Conservation (phyloP, 1,140 invertebrate species). For the Aphis gossypii region DNA sequence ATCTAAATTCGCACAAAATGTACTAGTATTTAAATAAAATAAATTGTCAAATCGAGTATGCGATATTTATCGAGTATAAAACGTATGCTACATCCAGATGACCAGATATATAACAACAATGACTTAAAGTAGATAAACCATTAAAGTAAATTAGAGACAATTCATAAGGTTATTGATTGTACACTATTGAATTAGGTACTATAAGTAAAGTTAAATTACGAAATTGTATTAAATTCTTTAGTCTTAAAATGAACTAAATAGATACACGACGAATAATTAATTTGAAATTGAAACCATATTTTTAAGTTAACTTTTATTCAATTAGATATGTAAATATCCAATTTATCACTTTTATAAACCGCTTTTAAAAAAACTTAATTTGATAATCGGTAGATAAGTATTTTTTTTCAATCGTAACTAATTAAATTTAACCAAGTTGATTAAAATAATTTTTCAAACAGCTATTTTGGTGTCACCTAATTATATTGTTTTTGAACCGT, state of each 20-base stretch:
- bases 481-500: not conserved
- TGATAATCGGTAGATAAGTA: not conserved
- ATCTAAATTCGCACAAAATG: not conserved
- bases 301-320: not conserved
- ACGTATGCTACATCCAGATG: too few relatives aligned
- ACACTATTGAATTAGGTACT: not conserved
- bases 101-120: too few relatives aligned
- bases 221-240: not conserved
- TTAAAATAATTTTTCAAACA: not conserved
- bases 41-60: not conserved
- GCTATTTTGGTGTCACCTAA: not conserved
- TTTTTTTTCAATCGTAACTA: not conserved
- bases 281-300: not conserved
- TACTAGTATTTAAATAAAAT: not conserved
- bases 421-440: not conserved
- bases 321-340: not conserved
- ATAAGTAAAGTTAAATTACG: not conserved
- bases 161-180: not conserved
- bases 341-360: too few relatives aligned
- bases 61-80: too few relatives aligned
- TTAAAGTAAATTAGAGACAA: not conserved
- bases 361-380: not conserved
- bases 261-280: not conserved
- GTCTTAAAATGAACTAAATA: not conserved
- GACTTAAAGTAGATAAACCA: not conserved